Base-by-base conservation (phyloP, 2,113 vertebrate species). In the Crotalus tigris region DNA sequence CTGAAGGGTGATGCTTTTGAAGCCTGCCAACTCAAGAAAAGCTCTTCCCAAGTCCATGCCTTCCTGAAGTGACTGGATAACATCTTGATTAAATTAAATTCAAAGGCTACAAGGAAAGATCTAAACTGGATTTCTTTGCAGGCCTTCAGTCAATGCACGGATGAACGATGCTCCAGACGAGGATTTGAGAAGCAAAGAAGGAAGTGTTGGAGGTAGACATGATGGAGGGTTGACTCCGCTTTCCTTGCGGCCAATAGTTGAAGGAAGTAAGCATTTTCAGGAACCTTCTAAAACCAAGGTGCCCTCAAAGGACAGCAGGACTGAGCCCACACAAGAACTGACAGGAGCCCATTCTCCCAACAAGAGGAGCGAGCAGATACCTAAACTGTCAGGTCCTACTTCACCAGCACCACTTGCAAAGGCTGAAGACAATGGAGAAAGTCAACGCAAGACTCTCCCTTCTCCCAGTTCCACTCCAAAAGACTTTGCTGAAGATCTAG, bases 141-240 rank as follows among this genome's bases (percentile, higher is more conserved):
- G 98, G 95, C 49, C 96, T 95, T 96, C 97, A 11, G 87, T 96
- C 92, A 92, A 93, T 0, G 87, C 92, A 1, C 97, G 93, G 29
- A 95, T 95, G 94, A 95, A 93, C 39, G 96, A 94, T 49, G 46
- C 15, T 5, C 96, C 97, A 12, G 95, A 95, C 54, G 95, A 96
- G 86, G 49, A 24, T 49, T 91, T 93, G 3, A 24, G 87, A 92
- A 93, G 54, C 9, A 93, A 39, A 49, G 93, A 95, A 57, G 89
- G n/a, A 90, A 93, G 58, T 0, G 0, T 85, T 55, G 29, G 75
- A 91, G 53, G 85, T 49, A 91, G 51, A 39, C 29, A 57, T 2
- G 4, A 75, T 10, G 46, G 46, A 1, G 26, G 6, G 13, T 90
- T 91, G 29, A 59, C 81, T 55, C 5, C 91, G 49, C 23, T 85